phyloP scores from a whole-genome alignment of 2,888 invertebrate genomes.

The Yponomeuta evonymella region DNA sequence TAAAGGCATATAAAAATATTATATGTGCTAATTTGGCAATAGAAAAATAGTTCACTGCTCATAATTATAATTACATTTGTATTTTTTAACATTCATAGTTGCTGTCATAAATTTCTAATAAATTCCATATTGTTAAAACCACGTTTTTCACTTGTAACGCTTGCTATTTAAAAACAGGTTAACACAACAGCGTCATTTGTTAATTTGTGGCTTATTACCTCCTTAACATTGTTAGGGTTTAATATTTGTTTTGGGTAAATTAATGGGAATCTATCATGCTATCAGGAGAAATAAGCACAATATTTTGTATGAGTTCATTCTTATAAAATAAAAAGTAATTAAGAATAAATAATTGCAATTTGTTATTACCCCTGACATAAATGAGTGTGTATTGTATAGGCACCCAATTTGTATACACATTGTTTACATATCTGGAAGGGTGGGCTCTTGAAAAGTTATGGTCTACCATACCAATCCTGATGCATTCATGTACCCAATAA shows the following conservation, averaged over 20 bases:
- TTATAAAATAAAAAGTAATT: constrained; percentile 8
- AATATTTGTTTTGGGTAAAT: too few species aligned
- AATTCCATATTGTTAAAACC: constrained; percentile 51
- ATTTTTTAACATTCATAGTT: constrained; percentile 36
- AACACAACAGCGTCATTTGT: neutral
- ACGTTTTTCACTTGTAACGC: constrained; percentile 16
- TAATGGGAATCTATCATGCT: neutral
- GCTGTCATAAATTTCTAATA: constrained; percentile 51
- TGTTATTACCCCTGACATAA: too few species aligned
- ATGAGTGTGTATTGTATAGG: too few species aligned
- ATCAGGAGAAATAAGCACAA: neutral
- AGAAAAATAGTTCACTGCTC: constrained; percentile 59
- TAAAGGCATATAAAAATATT: constrained; percentile 40
- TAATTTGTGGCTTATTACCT: too few species aligned
- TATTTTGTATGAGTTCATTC: neutral
- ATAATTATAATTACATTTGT: constrained; percentile 39
- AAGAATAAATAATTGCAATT: neutral
- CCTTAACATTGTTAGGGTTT: too few species aligned
- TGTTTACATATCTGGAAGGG: too few species aligned
- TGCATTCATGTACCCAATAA: too few species aligned
- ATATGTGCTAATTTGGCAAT: constrained; percentile 42
- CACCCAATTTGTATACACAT: too few species aligned
- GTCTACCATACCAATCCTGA: too few species aligned
- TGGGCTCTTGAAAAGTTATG: too few species aligned
- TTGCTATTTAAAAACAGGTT: constrained; percentile 17